Conservation (phyloP, 2,888 invertebrate genomes). For the Eilema depressum region DNA sequence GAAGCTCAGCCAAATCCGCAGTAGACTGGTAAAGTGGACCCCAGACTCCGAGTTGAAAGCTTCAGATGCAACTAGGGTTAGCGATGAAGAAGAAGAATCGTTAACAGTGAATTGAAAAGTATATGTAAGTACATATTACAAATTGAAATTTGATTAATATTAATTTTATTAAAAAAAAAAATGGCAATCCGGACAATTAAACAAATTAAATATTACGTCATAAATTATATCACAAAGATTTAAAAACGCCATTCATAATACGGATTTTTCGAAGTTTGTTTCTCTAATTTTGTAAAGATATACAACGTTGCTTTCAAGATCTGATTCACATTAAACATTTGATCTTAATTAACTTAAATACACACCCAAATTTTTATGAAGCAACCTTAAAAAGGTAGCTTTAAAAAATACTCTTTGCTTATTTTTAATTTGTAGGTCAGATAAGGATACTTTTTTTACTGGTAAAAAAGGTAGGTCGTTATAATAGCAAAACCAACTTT, state of each 20-base stretch:
- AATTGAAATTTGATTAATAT: neutral
- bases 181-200: neutral
- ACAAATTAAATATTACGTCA: conserved; percentile 4
- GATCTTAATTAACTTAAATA: conserved; percentile 27
- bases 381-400: conserved; percentile 11
- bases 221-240: conserved; percentile 16
- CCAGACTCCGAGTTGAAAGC: too few species aligned
- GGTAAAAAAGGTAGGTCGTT: neutral
- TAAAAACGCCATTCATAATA: conserved; percentile 15
- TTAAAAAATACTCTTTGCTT: conserved; percentile 30
- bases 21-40: too few species aligned
- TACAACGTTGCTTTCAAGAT: conserved; percentile 9
- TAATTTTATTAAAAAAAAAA: neutral
- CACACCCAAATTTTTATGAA: neutral
- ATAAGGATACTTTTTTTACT: conserved; percentile 17
- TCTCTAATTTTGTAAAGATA: conserved; percentile 10
- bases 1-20: too few species aligned
- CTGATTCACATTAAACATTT: conserved; percentile 32
- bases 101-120: neutral
- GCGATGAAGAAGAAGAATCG: too few species aligned
- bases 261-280: conserved; percentile 15
- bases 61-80: too few species aligned
- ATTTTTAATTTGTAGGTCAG: conserved; percentile 25
- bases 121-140: neutral
- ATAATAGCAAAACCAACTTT: conserved; percentile 22